phyloP scores from a whole-genome alignment of 2,113 vertebrate species.

The Pygoscelis adeliae region DNA sequence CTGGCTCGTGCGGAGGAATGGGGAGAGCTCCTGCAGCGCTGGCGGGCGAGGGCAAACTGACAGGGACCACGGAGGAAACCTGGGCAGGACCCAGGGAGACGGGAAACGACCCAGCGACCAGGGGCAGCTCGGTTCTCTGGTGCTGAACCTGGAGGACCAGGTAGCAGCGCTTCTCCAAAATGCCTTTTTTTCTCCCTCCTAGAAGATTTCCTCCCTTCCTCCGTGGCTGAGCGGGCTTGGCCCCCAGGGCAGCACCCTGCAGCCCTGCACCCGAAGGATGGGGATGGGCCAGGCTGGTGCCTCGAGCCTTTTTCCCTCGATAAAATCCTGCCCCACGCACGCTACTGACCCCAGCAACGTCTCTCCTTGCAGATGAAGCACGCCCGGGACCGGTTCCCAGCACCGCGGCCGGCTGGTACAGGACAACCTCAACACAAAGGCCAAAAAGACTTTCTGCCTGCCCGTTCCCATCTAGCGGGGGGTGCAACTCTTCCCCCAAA shows the following conservation, averaged over 20 bases:
- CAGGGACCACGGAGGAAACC: neutral
- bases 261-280: neutral
- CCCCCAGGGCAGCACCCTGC: neutral
- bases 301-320: neutral
- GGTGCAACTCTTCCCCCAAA: neutral
- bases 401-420: accelerated
- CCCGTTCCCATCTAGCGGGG: neutral
- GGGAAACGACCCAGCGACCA: neutral
- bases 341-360: accelerated
- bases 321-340: neutral
- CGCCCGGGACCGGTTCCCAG: neutral
- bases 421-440: neutral
- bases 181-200: no score
- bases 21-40: neutral
- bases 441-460: neutral
- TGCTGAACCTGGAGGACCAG: neutral
- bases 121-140: neutral
- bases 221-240: neutral
- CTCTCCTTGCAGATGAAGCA: neutral
- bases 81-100: neutral
- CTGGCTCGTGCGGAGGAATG: accelerated
- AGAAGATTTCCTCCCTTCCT: neutral
- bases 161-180: neutral
- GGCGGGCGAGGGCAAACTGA: neutral
- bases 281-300: neutral